Evolutionary conservation across 2,113 vertebrate species (phyloP).

Genomic region (Varanus komodoensis): DNA sequence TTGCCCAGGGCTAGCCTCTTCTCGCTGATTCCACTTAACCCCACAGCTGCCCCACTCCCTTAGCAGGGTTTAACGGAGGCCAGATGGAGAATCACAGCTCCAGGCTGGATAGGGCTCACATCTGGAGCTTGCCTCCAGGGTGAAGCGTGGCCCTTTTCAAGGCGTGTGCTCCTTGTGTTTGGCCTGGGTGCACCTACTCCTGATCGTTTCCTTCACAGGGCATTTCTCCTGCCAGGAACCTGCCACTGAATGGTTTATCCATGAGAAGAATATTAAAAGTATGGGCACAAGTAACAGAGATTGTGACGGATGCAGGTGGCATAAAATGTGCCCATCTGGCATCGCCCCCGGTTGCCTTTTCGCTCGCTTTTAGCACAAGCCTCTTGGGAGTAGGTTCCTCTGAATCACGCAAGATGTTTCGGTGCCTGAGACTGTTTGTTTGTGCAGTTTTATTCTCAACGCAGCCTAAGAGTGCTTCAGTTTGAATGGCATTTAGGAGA

Average conservation of each 20-base stretch:
- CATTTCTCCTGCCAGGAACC: not conserved
- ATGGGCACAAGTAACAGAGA: fast-evolving
- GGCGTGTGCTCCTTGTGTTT: not conserved
- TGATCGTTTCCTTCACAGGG: no score
- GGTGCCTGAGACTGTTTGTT: fast-evolving
- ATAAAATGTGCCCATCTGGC: fast-evolving
- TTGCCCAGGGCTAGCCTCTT: not conserved
- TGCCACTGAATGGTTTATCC: not conserved
- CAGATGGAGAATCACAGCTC: fast-evolving
- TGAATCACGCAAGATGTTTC: not conserved
- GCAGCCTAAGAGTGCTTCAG: no score
- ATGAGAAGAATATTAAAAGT: fast-evolving
- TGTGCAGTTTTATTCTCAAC: not conserved
- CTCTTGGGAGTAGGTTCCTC: not conserved
- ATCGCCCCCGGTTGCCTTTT: fast-evolving
- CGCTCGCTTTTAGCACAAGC: fast-evolving
- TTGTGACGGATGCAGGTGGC: fast-evolving
- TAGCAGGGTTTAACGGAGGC: not conserved
- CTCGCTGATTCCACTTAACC: not conserved
- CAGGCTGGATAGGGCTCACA: not conserved
- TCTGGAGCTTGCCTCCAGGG: fast-evolving
- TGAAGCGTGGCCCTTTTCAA: fast-evolving
- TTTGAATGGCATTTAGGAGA: not conserved
- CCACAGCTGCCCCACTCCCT: not conserved
- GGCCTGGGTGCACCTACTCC: not conserved